Evolutionary conservation across 2,888 invertebrate genomes (phyloP), one percentile per base, ranked within the genome.

Genomic region (Polymixis lichenea): DNA sequence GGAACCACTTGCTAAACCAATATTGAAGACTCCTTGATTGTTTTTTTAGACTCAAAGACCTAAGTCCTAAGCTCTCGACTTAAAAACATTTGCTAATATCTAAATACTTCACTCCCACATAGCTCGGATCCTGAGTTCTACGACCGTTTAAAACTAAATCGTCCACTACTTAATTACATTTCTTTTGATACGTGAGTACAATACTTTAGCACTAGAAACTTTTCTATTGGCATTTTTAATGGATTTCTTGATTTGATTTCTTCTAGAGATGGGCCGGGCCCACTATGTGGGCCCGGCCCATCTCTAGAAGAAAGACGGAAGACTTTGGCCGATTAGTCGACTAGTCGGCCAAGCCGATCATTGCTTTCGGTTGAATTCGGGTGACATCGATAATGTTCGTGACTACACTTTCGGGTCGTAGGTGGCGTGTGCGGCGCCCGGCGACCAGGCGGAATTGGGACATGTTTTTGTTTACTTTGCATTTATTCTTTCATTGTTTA

Each of bases 91-190:
- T 38, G 51, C 60, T 51, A 58, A 61, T 72, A 72, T 51, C 53
- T 62, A 69, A 68, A 72, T 68, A 69, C 53, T 66, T 75, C 2
- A 43, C 76, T 22, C 65, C 82, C 67, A 80, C 84, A 71, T 66
- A 58, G 32, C 28, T 69, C 25, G 19, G 64, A 38, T 62, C 51
- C 51, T 7, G 55, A 73, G 77, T 82, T 82, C 67, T 73, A 77
- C 43, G 74, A 77, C 66, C 71, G 69, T 70, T 77, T 70, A 60
- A 64, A 66, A 64, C 53, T 32, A n/a, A 74, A 71, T 71, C 62
- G 58, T 77, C 58, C 56, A 58, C 25, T 75, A 58, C 25, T 75
- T 84, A 77, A 80, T 86, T 66, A 73, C 43, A 68, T 72, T 80
- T 84, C 58, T 76, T 79, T 72, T 32, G 38, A 55, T 53, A 68